Conservation (phyloP, 2,113 vertebrate genomes). For the Menura novaehollandiae region DNA sequence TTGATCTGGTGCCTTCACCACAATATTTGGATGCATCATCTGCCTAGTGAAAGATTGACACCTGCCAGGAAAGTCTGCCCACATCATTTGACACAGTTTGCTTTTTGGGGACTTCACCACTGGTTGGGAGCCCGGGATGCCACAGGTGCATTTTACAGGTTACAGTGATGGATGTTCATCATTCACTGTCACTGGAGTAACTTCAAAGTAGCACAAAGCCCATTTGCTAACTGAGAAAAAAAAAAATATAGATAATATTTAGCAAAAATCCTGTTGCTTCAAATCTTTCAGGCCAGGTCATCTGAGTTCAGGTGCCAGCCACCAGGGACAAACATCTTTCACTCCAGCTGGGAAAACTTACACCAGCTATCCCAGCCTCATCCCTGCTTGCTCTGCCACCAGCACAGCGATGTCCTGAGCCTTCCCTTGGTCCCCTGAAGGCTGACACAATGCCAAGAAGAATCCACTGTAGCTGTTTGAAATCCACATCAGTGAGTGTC, state of each 20-base stretch:
- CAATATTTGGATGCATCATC: neutral
- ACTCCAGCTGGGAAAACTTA: neutral
- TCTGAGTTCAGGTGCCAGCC: neutral
- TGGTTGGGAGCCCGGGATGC: neutral
- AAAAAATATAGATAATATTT: neutral
- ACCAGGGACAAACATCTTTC: neutral
- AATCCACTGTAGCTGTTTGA: neutral
- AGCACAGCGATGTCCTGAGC: neutral
- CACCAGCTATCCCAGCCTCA: neutral
- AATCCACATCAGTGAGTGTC: neutral
- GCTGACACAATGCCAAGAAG: neutral
- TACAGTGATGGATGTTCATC: neutral
- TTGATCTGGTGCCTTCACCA: neutral
- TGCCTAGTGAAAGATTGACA: neutral
- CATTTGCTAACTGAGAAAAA: neutral
- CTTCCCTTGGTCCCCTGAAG: neutral
- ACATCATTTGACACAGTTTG: neutral
- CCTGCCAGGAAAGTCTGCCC: neutral
- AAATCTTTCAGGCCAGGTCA: neutral
- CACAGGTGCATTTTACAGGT: neutral
- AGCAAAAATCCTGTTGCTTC: neutral
- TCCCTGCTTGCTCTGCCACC: neutral
- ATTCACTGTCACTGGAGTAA: neutral
- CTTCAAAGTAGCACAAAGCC: neutral
- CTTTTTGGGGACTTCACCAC: neutral